Conservation (phyloP, 2,797 vertebrate genomes). For the Paramormyrops hopkinsi region DNA sequence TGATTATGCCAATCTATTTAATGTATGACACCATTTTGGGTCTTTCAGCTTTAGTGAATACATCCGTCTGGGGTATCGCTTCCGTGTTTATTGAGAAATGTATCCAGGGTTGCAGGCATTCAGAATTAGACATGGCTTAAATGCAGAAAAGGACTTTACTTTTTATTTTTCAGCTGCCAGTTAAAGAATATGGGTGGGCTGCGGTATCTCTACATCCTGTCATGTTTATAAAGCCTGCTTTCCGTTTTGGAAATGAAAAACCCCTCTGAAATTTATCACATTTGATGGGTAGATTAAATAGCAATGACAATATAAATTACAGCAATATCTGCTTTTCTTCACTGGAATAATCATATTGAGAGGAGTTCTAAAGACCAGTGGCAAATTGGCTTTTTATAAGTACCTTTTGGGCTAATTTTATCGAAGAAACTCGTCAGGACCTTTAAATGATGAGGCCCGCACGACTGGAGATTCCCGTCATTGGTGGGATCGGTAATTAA, state of each 20-base stretch:
- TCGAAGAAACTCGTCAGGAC: neutral
- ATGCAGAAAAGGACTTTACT: neutral
- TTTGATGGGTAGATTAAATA: neutral
- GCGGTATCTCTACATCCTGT: neutral
- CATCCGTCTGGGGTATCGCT: neutral
- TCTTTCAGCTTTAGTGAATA: neutral
- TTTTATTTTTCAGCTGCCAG: neutral
- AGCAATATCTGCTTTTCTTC: neutral
- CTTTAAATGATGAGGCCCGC: neutral
- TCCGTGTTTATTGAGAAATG: neutral
- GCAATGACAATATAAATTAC: neutral
- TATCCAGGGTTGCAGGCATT: neutral
- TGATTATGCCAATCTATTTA: neutral
- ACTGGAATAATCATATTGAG: neutral
- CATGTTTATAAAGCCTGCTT: neutral
- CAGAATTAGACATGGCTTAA: neutral
- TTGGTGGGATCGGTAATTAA: conserved; percentile 17
- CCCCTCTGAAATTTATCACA: neutral
- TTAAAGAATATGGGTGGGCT: neutral
- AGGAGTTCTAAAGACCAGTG: neutral
- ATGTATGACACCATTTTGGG: neutral
- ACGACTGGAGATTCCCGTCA: neutral
- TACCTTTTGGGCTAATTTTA: neutral
- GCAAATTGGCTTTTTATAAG: neutral
- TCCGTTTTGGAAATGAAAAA: conserved; percentile 1